Conservation (phyloP, 1,140 invertebrate species). For the Panulirus ornatus region DNA sequence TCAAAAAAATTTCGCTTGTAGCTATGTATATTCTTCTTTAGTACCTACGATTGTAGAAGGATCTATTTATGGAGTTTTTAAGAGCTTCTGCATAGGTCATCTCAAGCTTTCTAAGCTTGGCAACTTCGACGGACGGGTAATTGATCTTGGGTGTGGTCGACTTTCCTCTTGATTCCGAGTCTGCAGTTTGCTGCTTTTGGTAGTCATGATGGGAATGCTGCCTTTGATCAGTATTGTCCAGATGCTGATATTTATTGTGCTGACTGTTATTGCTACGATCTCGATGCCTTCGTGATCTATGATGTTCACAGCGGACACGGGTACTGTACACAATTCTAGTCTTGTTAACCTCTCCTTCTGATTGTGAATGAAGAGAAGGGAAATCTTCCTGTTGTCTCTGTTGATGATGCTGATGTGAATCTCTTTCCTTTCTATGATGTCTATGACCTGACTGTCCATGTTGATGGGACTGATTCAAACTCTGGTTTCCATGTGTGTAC, state of each 20-base stretch:
- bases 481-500: slow-evolving; percentile 40
- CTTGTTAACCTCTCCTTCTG: slow-evolving; percentile 29
- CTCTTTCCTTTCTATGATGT: slow-evolving; percentile 41
- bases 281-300: slow-evolving; percentile 48
- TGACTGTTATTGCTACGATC: slow-evolving; percentile 27
- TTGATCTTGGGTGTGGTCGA: slow-evolving; percentile 78
- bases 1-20: background rate
- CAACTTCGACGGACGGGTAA: slow-evolving; percentile 87
- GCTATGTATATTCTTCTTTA: background rate
- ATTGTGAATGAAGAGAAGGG: slow-evolving; percentile 16
- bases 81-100: slow-evolving; percentile 90
- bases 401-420: slow-evolving; percentile 17
- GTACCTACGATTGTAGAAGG: slow-evolving; percentile 59
- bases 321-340: slow-evolving; percentile 52
- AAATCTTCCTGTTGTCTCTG: slow-evolving; percentile 30
- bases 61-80: slow-evolving; percentile 66
- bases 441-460: slow-evolving; percentile 40
- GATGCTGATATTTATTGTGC: background rate
- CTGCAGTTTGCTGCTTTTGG: slow-evolving; percentile 1
- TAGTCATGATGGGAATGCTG: slow-evolving; percentile 14
- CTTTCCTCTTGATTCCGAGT: slow-evolving; percentile 22
- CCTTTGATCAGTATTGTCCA: background rate
- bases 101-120: slow-evolving; percentile 88
- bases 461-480: slow-evolving; percentile 3
- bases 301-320: slow-evolving; percentile 42